Percentiles rank a stretch among this genome's conserved stretches.
These are phyloP conservation scores for Aviceda subcristata DNA, from an alignment of 2,113 vertebrate species.

Conservation along the genomic window DNA sequence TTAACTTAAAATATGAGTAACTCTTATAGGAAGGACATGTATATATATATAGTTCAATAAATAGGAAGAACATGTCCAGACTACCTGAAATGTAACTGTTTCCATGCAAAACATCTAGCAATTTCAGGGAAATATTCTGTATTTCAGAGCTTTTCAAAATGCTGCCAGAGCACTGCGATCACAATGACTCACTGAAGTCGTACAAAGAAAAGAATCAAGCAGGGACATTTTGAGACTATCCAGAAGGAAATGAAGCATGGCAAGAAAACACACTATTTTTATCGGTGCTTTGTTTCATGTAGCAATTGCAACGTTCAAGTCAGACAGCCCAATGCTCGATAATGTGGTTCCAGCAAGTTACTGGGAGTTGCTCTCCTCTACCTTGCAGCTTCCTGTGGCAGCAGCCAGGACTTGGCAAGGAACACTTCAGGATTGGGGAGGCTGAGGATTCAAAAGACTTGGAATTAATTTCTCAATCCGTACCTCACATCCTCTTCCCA, in stretches of 20 bases:
- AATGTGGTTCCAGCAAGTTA: fast-evolving
- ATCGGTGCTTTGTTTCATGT: slow-evolving; percentile 26
- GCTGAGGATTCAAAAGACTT: background rate
- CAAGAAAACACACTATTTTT: slow-evolving; percentile 45
- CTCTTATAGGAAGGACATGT: background rate
- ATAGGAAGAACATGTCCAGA: background rate
- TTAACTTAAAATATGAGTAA: background rate
- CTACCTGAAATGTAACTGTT: background rate
- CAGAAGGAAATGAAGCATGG: slow-evolving; percentile 53
- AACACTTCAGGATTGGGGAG: fast-evolving
- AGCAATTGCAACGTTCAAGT: background rate
- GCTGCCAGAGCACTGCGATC: slow-evolving; percentile 41
- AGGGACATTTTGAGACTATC: slow-evolving; percentile 40
- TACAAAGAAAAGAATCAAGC: slow-evolving; percentile 48
- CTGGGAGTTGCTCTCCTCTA: background rate
- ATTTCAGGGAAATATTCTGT: background rate
- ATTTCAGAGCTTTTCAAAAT: background rate
- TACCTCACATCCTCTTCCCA: background rate
- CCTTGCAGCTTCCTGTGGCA: background rate
- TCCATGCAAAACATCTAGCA: slow-evolving; percentile 24
- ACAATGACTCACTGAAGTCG: slow-evolving; percentile 43
- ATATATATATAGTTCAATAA: background rate
- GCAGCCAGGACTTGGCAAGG: background rate
- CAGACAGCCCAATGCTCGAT: background rate
- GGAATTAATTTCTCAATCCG: background rate